Evolutionary conservation across 2,888 invertebrate species (phyloP).

Genomic region (Ptilodon capucinus): DNA sequence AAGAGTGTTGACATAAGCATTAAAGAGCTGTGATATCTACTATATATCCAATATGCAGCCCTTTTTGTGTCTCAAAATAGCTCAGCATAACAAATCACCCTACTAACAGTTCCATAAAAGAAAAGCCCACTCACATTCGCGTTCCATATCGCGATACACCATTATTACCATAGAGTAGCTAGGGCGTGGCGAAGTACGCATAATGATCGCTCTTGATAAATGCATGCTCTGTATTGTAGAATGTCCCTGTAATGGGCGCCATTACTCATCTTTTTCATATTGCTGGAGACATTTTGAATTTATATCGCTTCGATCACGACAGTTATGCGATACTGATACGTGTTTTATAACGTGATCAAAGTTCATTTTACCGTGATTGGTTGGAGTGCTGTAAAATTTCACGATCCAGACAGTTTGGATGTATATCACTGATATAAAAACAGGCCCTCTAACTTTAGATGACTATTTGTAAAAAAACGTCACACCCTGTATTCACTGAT

Average conservation of each 20-base stretch:
- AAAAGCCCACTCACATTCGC: conserved; percentile 6
- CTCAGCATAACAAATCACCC: background rate
- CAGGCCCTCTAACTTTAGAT: too few relatives aligned
- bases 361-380: background rate
- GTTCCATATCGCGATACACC: conserved; percentile 4
- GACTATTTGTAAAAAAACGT: too few relatives aligned
- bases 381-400: background rate
- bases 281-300: conserved; percentile 14
- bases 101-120: background rate
- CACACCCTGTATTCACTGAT: too few relatives aligned
- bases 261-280: conserved; percentile 25
- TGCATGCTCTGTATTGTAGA: conserved; percentile 15
- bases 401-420: too few relatives aligned
- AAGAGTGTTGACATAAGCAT: too few relatives aligned
- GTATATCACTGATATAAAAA: background rate
- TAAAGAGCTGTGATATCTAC: too few relatives aligned
- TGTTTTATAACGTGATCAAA: background rate
- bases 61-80: too few relatives aligned
- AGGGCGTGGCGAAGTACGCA: conserved; percentile 11
- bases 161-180: conserved; percentile 14
- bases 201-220: conserved; percentile 17
- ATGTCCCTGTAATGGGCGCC: conserved; percentile 14
- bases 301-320: conserved; percentile 15
- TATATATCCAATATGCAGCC: too few relatives aligned
- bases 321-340: background rate